Evolutionary conservation across 2,888 invertebrate species (phyloP).

Genomic region (Timandra comae): DNA sequence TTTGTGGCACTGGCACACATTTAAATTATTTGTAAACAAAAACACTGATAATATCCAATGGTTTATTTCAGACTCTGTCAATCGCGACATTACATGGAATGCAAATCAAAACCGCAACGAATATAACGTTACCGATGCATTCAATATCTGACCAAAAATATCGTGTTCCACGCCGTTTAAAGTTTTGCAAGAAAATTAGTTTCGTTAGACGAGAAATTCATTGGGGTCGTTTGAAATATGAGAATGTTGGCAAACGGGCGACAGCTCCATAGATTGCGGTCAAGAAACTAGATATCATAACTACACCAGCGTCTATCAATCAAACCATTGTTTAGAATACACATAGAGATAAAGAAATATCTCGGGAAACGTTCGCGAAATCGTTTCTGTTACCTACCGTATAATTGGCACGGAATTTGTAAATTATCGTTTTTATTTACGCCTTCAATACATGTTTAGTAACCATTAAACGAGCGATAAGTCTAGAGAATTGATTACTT

Average conservation of each 20-base stretch:
- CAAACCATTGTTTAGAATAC: conserved; percentile 19
- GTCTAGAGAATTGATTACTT: conserved; percentile 18
- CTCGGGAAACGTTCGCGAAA: background rate
- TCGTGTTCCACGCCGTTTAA: conserved; percentile 27
- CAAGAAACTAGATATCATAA: conserved; percentile 40
- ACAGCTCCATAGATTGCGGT: conserved; percentile 39
- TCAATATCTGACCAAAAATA: conserved; percentile 16
- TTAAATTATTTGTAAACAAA: no score
- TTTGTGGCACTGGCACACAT: no score
- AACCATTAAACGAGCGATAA: conserved; percentile 17
- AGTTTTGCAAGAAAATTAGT: conserved; percentile 26
- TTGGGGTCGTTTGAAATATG: conserved; percentile 39
- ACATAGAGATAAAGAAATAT: no score
- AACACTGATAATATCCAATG: no score
- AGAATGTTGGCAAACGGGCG: conserved; percentile 41
- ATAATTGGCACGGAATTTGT: conserved; percentile 13
- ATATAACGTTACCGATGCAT: conserved; percentile 15
- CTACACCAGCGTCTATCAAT: conserved; percentile 35
- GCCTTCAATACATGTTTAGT: conserved; percentile 9
- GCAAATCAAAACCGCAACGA: conserved; percentile 33
- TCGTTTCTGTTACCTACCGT: background rate
- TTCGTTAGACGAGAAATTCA: conserved; percentile 28
- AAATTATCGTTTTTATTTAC: conserved; percentile 15
- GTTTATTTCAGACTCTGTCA: conserved; percentile 3
- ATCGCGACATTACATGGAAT: conserved; percentile 33